Evolutionary conservation across 2,797 vertebrate genomes (phyloP).

Genomic region (Aphelocoma californica): DNA sequence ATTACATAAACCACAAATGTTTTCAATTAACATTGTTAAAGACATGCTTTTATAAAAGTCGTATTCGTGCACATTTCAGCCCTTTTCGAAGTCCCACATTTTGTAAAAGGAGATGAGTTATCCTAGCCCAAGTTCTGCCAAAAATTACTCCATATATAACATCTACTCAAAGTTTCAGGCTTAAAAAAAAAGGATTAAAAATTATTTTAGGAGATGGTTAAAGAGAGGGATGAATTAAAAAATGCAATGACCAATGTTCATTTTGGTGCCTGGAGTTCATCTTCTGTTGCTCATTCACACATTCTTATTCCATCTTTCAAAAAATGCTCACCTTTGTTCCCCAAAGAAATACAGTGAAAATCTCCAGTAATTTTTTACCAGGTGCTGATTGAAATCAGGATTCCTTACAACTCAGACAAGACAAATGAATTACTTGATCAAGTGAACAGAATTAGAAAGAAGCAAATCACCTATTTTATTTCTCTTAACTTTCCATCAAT

Average conservation of each 20-base stretch:
- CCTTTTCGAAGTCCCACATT: not conserved
- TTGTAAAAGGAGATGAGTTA: not conserved
- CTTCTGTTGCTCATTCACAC: not conserved
- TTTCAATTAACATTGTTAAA: conserved; percentile 11
- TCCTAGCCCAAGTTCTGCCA: not conserved
- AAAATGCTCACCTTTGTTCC: not conserved
- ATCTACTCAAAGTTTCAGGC: not conserved
- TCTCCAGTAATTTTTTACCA: not conserved
- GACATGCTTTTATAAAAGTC: not conserved
- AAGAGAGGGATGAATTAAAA: not conserved
- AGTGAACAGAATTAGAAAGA: not conserved
- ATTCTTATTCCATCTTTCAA: not conserved
- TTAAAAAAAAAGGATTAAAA: not conserved
- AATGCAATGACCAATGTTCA: not conserved
- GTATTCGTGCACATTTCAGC: not conserved
- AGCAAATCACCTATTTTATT: not conserved
- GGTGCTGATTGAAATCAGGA: not conserved
- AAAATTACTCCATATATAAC: not conserved
- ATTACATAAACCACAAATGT: not conserved
- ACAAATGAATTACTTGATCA: not conserved
- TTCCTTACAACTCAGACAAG: not conserved
- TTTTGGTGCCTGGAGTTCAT: not conserved
- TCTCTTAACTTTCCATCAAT: not conserved
- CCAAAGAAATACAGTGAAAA: not conserved
- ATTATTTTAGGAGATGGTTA: not conserved